Evolutionary conservation across 2,888 invertebrate species (phyloP), one percentile per base, ranked within the genome.

Genomic region (Encarsia formosa): DNA sequence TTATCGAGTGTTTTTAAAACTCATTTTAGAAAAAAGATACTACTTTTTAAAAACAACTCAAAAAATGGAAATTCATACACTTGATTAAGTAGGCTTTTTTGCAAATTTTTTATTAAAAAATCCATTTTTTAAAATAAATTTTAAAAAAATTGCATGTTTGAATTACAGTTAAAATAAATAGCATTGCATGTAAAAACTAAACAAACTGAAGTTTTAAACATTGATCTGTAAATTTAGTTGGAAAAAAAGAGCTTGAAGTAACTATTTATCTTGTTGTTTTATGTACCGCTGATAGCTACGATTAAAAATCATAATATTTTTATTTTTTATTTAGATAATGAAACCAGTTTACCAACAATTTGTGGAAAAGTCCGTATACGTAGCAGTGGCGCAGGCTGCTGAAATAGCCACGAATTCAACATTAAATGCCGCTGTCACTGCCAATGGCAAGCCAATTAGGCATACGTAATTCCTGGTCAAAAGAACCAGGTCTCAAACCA

Each of bases 311-410:
- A 5, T 3, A 24, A 37, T 40, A 37, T 9, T 19, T 44, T 31
- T 31, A 26, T 55, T 52, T 63, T 62, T 62, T 64, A 74, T 77
- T 3, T 77, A 91, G 91, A 77, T 87, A 62, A 84, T 91, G 86
- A 88, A 88, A 75, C 90, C 90, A 60, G 75, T 86, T 59, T 90
- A 90, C 75, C 87, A 90, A 72, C 78, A 83, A 58, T 87, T 87
- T 70, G 80, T 90, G 70, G 88, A 90, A 77, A 87, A 86, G 74
- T 85, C 89, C 67, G 84, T 91, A 74, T 85, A 89, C 72, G 87
- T 86, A 74, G 89, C 88, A 65, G 88, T 89, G 61, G 83, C 81
- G 44, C 86, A 84, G 72, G 88, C 87, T 64, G 86, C 87, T 52
- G 86, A 84, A 72, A 78, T 82, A 51, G 82, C 86, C 8, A 77